These are phyloP conservation scores for Leptinotarsa juncta DNA, from an alignment of 2,888 invertebrate species.

Conservation along the genomic window DNA sequence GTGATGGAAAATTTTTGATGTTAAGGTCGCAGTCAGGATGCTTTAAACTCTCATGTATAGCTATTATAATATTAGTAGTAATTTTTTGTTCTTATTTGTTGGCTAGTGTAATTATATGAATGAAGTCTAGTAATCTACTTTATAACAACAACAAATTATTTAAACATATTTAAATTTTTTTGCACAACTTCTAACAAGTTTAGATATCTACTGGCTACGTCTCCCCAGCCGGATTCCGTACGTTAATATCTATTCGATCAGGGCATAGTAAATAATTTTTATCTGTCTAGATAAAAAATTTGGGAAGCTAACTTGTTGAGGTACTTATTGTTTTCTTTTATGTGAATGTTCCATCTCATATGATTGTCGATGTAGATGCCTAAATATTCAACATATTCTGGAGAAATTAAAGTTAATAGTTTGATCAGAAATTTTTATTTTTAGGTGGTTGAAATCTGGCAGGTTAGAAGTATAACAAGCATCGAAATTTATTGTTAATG, in stretches of 20 bases:
- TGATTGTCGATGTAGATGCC: conserved; percentile 14
- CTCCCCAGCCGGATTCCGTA: conserved; percentile 26
- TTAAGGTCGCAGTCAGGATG: too few species aligned
- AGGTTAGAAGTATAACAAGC: conserved; percentile 2
- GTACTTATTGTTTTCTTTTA: conserved; percentile 17
- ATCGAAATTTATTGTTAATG: not conserved
- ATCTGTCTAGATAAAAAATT: conserved; percentile 14
- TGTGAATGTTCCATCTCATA: conserved; percentile 11
- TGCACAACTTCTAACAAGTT: not conserved
- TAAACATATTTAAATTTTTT: not conserved
- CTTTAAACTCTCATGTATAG: too few species aligned
- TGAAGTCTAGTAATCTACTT: conserved; percentile 13
- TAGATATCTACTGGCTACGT: conserved; percentile 13
- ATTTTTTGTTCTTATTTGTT: too few species aligned
- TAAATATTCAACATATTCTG: conserved; percentile 3
- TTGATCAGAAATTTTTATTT: conserved; percentile 14
- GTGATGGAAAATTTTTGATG: too few species aligned
- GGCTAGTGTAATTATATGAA: not conserved
- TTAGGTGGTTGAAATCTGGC: conserved; percentile 19
- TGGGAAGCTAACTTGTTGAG: not conserved
- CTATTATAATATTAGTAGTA: too few species aligned
- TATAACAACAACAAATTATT: not conserved
- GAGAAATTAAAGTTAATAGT: not conserved
- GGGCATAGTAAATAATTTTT: conserved; percentile 19
- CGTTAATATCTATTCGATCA: conserved; percentile 13